These are phyloP conservation scores for Tyria jacobaeae DNA, from an alignment of 2,888 invertebrate species.

Conservation along the genomic window DNA sequence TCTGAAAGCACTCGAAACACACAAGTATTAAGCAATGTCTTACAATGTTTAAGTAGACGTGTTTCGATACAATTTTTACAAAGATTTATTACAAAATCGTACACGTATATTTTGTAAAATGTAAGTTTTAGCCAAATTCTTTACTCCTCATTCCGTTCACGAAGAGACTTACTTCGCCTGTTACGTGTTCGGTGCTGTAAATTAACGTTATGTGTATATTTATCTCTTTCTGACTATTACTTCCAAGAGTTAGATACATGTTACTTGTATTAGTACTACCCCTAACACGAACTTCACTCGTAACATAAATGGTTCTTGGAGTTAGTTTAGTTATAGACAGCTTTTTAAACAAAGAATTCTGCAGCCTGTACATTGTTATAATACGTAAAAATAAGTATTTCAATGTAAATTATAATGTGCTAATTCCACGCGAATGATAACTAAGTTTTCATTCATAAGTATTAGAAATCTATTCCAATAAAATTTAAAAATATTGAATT, in stretches of 20 bases:
- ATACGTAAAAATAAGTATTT: no score
- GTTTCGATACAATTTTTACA: not conserved
- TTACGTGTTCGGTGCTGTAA: constrained; percentile 38
- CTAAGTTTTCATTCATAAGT: no score
- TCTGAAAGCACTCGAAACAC: no score
- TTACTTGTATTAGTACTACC: constrained; percentile 30
- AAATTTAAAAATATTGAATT: no score
- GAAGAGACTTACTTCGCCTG: constrained; percentile 26
- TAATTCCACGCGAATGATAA: no score
- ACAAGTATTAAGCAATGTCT: not conserved
- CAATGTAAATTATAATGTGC: no score
- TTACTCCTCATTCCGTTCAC: constrained; percentile 21
- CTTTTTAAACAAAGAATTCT: not conserved
- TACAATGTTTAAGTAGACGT: not conserved
- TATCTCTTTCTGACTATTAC: constrained; percentile 42
- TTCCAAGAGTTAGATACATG: constrained; percentile 26
- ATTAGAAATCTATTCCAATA: no score
- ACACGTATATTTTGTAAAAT: not conserved
- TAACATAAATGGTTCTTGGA: constrained; percentile 33
- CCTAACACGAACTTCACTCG: constrained; percentile 26
- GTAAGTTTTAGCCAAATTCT: constrained; percentile 8
- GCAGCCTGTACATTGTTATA: not conserved
- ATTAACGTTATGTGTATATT: constrained; percentile 41
- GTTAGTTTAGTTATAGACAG: constrained; percentile 31
- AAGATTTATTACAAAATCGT: not conserved